These are phyloP conservation scores for Benthosema pterotum DNA, from an alignment of 2,797 vertebrate species.

Conservation along the genomic window DNA sequence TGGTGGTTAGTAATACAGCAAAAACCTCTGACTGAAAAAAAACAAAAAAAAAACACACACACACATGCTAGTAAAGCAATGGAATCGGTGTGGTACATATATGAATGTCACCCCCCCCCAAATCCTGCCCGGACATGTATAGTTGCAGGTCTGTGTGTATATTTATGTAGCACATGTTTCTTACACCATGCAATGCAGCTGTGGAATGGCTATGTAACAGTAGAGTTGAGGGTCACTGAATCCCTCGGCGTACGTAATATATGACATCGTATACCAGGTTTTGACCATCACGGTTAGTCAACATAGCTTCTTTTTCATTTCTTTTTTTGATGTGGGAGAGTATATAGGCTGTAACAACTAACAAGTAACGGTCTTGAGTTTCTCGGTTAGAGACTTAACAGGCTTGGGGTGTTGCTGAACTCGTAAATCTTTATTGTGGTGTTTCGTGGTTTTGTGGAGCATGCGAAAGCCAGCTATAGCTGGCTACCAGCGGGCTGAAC, in stretches of 20 bases:
- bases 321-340: slow-evolving; percentile 7
- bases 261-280: slow-evolving; percentile 23
- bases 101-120: not conserved
- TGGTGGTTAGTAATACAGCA: not conserved
- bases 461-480: not conserved
- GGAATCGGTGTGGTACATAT: slow-evolving; percentile 15
- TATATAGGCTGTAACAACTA: not conserved
- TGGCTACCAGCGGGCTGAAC: slow-evolving; percentile 7
- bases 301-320: not conserved
- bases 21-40: slow-evolving; percentile 4
- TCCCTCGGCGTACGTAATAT: not conserved
- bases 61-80: slow-evolving; percentile 1
- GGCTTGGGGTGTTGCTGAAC: not conserved
- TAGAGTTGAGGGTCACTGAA: slow-evolving; percentile 28
- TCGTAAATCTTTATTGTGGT: not conserved
- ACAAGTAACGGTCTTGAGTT: not conserved
- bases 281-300: slow-evolving; percentile 13
- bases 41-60: no score
- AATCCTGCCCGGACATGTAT: not conserved
- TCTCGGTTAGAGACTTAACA: not conserved
- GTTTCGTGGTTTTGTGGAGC: not conserved
- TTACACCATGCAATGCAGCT: slow-evolving; percentile 47
- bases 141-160: slow-evolving; percentile 28
- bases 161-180: slow-evolving; percentile 53
- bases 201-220: slow-evolving; percentile 58